Conservation (phyloP, 2,113 vertebrate species). For the Entelurus aequoreus region DNA sequence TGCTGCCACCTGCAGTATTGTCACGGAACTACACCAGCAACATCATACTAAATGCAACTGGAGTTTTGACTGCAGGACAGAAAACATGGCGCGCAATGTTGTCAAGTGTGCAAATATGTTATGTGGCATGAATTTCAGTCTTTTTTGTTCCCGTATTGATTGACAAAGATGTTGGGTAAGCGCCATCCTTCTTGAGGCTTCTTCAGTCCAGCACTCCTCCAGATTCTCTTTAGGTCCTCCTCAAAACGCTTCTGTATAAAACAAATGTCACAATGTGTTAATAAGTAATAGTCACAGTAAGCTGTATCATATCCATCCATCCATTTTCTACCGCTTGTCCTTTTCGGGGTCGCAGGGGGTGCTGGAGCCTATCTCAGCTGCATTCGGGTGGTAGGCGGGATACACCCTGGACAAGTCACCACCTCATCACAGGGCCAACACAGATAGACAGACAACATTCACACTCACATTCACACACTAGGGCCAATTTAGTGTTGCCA, state of each 20-base stretch:
- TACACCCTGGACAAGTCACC: too few species aligned
- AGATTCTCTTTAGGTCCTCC: slow-evolving; percentile 78
- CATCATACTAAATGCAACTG: background rate
- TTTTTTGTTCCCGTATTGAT: slow-evolving; percentile 45
- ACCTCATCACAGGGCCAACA: too few species aligned
- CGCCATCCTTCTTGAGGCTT: slow-evolving; percentile 80
- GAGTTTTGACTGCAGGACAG: background rate
- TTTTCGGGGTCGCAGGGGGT: too few species aligned
- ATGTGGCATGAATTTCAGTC: slow-evolving; percentile 29
- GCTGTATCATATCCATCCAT: too few species aligned
- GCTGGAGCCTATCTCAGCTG: too few species aligned
- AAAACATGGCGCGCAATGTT: background rate
- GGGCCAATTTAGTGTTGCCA: too few species aligned
- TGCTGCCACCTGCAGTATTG: slow-evolving; percentile 37
- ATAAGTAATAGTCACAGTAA: too few species aligned
- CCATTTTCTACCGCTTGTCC: too few species aligned
- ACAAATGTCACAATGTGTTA: background rate
- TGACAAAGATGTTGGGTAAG: slow-evolving; percentile 83
- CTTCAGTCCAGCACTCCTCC: slow-evolving; percentile 83
- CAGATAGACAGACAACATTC: too few species aligned
- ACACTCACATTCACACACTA: too few species aligned
- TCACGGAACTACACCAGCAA: background rate
- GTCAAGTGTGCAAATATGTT: slow-evolving; percentile 1
- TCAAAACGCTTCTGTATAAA: slow-evolving; percentile 79
- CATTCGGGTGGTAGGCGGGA: too few species aligned